phyloP scores from a whole-genome alignment of 2,113 vertebrate species.

The Procavia capensis region DNA sequence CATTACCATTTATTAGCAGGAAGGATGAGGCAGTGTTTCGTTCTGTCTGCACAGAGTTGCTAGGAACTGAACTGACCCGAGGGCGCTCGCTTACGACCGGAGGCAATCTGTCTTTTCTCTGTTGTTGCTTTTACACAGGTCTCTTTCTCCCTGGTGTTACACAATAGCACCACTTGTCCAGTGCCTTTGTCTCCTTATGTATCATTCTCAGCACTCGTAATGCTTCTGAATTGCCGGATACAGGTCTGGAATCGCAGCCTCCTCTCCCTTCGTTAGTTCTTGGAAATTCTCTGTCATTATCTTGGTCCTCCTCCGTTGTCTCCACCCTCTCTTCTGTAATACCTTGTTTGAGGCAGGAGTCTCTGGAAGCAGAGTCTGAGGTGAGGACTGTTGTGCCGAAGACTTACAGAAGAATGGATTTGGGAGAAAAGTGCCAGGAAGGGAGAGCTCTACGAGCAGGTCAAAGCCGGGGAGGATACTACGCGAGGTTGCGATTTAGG shows the following conservation, averaged over 20 bases:
- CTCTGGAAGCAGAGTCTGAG: too few species aligned
- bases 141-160: accelerated
- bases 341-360: not conserved
- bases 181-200: accelerated
- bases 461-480: not conserved
- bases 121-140: too few species aligned
- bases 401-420: too few species aligned
- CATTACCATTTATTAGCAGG: accelerated
- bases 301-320: too few species aligned
- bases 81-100: too few species aligned
- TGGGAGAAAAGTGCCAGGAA: not conserved
- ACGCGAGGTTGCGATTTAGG: not conserved
- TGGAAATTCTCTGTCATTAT: accelerated
- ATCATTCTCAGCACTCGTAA: not conserved
- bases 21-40: too few species aligned
- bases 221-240: not conserved
- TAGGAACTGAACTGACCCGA: too few species aligned
- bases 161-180: accelerated
- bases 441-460: not conserved
- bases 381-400: not conserved
- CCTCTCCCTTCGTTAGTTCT: too few species aligned
- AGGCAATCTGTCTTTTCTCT: accelerated
- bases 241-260: not conserved
- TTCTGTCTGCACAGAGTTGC: too few species aligned
- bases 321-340: accelerated